These are phyloP conservation scores for Balanococcus diminutus DNA, from an alignment of 2,888 invertebrate genomes.

Conservation along the genomic window DNA sequence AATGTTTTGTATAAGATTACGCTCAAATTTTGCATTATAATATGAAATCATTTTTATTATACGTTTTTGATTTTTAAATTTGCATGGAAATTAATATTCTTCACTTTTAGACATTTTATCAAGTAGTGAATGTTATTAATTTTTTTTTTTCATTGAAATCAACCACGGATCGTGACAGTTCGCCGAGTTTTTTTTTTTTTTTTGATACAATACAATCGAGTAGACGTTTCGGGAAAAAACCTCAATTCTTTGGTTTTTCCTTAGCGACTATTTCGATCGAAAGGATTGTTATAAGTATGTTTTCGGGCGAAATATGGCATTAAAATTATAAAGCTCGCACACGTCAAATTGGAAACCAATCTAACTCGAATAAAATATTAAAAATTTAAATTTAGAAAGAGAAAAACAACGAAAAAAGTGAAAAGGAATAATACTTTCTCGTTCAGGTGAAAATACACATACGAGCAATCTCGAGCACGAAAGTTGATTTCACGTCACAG, in stretches of 20 bases:
- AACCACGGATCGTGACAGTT: too few relatives aligned
- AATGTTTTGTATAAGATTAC: too few relatives aligned
- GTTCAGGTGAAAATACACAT: not conserved
- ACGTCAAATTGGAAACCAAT: too few relatives aligned
- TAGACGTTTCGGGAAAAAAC: not conserved
- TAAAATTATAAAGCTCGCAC: not conserved
- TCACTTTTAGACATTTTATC: too few relatives aligned
- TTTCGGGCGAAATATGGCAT: not conserved
- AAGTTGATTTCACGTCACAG: not conserved
- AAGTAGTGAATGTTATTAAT: too few relatives aligned
- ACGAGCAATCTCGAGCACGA: not conserved
- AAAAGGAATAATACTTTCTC: not conserved
- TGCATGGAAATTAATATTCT: too few relatives aligned
- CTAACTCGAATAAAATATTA: not conserved
- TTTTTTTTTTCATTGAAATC: too few relatives aligned
- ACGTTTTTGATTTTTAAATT: too few relatives aligned
- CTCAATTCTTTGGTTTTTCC: not conserved
- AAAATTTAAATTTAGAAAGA: not conserved
- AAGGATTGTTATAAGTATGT: not conserved
- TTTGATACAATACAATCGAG: not conserved
- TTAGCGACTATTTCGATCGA: not conserved
- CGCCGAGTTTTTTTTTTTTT: not conserved
- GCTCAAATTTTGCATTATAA: too few relatives aligned
- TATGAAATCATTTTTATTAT: too few relatives aligned
- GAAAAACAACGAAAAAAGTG: not conserved